These are phyloP conservation scores for Girardinichthys multiradiatus DNA, from an alignment of 2,113 vertebrate species.

Conservation along the genomic window DNA sequence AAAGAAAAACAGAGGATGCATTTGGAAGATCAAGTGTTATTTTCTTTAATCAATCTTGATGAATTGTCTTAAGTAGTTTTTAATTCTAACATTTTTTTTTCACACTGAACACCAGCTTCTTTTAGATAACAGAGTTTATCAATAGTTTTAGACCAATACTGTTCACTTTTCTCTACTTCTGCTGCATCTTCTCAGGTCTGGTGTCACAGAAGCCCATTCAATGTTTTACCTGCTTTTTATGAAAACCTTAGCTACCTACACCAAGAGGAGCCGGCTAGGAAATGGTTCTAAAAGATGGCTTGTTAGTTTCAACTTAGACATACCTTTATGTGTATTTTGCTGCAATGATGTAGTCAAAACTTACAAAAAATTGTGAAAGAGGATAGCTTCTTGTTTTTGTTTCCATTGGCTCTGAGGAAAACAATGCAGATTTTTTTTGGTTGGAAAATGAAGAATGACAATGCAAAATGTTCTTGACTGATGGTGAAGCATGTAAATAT, in stretches of 20 bases:
- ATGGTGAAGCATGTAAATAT: too few relatives aligned
- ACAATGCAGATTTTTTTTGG: background rate
- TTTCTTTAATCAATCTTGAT: background rate
- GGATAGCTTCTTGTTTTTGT: too few relatives aligned
- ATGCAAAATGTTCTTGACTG: too few relatives aligned
- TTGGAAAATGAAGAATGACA: too few relatives aligned
- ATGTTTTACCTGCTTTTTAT: background rate
- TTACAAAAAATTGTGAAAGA: too few relatives aligned
- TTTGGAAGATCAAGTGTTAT: slow-evolving; percentile 1
- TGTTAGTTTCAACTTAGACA: background rate
- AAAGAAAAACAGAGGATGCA: background rate
- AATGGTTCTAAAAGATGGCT: background rate
- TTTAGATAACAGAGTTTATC: background rate
- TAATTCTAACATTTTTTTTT: background rate
- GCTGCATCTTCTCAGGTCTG: background rate
- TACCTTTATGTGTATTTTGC: background rate
- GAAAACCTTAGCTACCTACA: background rate
- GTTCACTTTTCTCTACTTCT: background rate
- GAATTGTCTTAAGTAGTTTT: background rate
- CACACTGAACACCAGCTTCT: background rate
- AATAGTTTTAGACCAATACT: background rate
- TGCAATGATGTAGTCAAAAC: background rate
- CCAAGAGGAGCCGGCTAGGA: background rate
- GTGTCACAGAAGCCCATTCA: background rate
- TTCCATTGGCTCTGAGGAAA: background rate